phyloP scores from a whole-genome alignment of 2,797 vertebrate species.

The Steatocranus sp. region DNA sequence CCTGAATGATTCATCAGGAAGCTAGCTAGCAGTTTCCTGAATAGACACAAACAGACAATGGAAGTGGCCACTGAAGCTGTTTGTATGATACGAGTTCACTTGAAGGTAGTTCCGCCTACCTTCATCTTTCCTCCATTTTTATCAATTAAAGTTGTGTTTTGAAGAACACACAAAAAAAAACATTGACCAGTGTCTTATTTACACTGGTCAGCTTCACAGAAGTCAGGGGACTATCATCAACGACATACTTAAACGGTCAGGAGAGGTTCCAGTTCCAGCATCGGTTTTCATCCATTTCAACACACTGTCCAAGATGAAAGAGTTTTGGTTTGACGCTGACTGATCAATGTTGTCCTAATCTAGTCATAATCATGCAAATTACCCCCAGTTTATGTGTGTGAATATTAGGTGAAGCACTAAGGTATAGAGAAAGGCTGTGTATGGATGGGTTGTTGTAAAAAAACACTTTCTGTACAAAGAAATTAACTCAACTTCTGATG shows the following conservation, averaged over 20 bases:
- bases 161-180: not conserved
- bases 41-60: not conserved
- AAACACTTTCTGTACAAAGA: not conserved
- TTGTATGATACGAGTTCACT: not conserved
- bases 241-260: not conserved
- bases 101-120: not conserved
- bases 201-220: not conserved
- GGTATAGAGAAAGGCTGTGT: not conserved
- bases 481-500: not conserved
- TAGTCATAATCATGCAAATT: not conserved
- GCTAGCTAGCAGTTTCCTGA: not conserved
- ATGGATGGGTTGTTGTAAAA: not conserved
- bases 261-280: not conserved
- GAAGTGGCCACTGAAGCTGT: not conserved
- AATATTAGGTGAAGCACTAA: not conserved
- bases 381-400: not conserved
- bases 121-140: not conserved
- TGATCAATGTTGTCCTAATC: not conserved
- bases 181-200: not conserved
- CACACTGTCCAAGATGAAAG: not conserved
- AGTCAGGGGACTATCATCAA: not conserved
- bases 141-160: not conserved
- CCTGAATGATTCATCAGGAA: not conserved
- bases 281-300: not conserved
- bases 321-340: not conserved